Percentiles rank a stretch among this genome's conserved stretches.
Conservation (phyloP, 2,888 invertebrate genomes). For the Tenthredo scrophulariae region DNA sequence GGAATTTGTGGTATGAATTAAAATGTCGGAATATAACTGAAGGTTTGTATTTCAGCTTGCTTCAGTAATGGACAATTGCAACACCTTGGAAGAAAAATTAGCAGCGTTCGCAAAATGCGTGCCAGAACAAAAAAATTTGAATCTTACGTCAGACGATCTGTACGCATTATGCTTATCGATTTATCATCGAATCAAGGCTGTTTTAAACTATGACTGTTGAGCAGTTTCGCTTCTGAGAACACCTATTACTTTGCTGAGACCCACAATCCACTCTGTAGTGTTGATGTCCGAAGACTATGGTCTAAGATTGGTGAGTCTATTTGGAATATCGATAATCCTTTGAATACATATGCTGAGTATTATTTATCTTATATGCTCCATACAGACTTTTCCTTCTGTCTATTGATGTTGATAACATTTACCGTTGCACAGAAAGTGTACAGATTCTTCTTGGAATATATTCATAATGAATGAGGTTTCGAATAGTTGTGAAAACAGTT, state of each 20-base stretch:
- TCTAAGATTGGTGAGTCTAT: constrained; percentile 75
- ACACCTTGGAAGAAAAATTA: constrained; percentile 82
- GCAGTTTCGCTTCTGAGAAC: constrained; percentile 80
- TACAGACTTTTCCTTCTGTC: too few species aligned
- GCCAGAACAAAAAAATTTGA: constrained; percentile 72
- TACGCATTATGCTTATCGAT: constrained; percentile 75
- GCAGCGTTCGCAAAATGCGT: constrained; percentile 78
- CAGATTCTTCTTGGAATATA: neutral
- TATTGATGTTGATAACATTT: too few species aligned
- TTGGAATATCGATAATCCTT: too few species aligned
- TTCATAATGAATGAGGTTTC: too few species aligned
- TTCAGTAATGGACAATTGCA: constrained; percentile 79
- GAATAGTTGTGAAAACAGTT: too few species aligned
- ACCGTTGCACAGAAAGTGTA: neutral
- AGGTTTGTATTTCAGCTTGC: constrained; percentile 61
- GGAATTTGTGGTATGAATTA: neutral
- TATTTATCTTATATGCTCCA: too few species aligned
- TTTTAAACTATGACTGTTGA: constrained; percentile 79
- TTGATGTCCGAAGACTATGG: constrained; percentile 84
- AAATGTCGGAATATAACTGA: neutral
- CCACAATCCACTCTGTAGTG: constrained; percentile 80
- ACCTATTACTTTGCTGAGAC: constrained; percentile 83
- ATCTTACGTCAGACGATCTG: constrained; percentile 76
- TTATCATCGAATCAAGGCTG: constrained; percentile 81
- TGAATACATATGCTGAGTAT: too few species aligned